These are phyloP conservation scores for Paramormyrops hopkinsi DNA, from an alignment of 2,797 vertebrate genomes.

Conservation along the genomic window DNA sequence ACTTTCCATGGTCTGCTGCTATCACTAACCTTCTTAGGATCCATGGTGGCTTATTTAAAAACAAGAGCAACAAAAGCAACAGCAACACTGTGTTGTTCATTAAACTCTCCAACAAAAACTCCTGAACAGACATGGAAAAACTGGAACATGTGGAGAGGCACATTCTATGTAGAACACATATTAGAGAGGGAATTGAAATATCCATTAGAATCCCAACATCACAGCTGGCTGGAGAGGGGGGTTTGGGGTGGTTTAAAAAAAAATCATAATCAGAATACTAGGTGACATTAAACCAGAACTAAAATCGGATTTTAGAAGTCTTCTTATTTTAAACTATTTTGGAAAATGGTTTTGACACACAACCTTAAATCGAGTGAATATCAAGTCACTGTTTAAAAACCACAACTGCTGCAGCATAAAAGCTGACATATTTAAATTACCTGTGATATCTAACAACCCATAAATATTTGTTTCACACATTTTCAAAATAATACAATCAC, in stretches of 20 bases:
- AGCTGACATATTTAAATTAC: background rate
- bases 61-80: background rate
- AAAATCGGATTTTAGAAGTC: background rate
- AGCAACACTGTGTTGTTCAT: background rate
- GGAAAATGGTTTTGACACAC: background rate
- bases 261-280: background rate
- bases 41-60: background rate
- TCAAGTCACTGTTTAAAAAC: background rate
- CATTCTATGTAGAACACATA: too few relatives aligned
- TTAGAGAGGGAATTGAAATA: too few relatives aligned
- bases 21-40: background rate
- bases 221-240: too few relatives aligned
- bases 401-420: background rate
- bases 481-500: background rate
- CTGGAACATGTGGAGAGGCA: too few relatives aligned
- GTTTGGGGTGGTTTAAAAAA: background rate
- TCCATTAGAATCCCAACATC: too few relatives aligned
- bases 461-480: background rate
- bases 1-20: background rate
- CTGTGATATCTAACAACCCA: background rate
- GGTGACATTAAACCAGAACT: background rate
- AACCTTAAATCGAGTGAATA: background rate
- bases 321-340: background rate
- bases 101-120: background rate
- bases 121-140: too few relatives aligned